These are phyloP conservation scores for Aphelinus certus DNA, from an alignment of 1,140 invertebrate species.

Conservation along the genomic window DNA sequence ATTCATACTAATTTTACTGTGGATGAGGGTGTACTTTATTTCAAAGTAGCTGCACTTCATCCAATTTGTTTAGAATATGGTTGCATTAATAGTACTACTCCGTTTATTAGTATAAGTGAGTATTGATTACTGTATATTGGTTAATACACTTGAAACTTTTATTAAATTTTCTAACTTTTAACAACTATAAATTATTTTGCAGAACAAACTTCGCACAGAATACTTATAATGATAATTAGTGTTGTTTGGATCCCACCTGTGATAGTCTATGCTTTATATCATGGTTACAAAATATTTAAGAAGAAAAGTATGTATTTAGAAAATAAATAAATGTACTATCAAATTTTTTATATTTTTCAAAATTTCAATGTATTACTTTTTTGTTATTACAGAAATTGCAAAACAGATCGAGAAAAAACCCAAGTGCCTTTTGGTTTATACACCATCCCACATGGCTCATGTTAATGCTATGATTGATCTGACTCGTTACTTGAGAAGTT, in stretches of 20 bases:
- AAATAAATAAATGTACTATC: constrained; percentile 6
- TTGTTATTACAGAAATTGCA: constrained; percentile 42
- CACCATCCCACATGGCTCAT: constrained; percentile 55
- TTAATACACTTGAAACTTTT: constrained; percentile 3
- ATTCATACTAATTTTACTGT: constrained; percentile 49
- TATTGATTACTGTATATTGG: constrained; percentile 2
- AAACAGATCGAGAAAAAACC: constrained; percentile 47
- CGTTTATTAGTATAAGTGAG: constrained; percentile 57
- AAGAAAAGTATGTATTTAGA: constrained; percentile 44
- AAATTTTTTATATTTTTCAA: constrained; percentile 11
- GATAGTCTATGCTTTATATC: constrained; percentile 56
- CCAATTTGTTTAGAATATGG: constrained; percentile 50
- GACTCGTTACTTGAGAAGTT: constrained; percentile 55
- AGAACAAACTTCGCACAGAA: constrained; percentile 51
- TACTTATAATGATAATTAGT: constrained; percentile 63
- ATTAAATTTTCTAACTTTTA: constrained; percentile 2
- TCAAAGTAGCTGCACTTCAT: constrained; percentile 60
- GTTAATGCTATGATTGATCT: constrained; percentile 57
- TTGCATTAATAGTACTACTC: constrained; percentile 57
- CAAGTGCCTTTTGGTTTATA: constrained; percentile 59
- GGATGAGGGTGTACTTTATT: constrained; percentile 51
- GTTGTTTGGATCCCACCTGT: constrained; percentile 61
- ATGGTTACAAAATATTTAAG: constrained; percentile 55
- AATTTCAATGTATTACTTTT: neutral
- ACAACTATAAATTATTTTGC: constrained; percentile 40